Conservation (phyloP, 2,113 vertebrate species). For the Fulica atra region DNA sequence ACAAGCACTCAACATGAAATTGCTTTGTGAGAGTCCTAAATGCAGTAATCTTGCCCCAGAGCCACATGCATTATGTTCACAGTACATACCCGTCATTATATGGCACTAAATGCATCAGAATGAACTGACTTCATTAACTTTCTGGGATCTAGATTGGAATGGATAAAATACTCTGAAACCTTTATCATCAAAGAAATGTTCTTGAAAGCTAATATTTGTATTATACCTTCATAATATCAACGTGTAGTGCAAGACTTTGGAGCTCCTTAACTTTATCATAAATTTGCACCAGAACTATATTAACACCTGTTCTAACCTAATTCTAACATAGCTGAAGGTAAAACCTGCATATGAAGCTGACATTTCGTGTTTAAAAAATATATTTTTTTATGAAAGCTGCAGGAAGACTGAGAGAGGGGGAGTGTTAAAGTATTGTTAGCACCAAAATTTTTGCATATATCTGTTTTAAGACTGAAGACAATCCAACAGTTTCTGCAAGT, state of each 20-base stretch:
- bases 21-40: not conserved
- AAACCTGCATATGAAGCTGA: not conserved
- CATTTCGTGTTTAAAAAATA: not conserved
- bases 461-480: not conserved
- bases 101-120: not conserved
- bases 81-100: conserved; percentile 4
- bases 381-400: not conserved
- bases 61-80: conserved; percentile 5
- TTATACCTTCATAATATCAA: not conserved
- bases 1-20: not conserved
- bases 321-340: not conserved
- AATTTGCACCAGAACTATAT: not conserved
- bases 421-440: not conserved
- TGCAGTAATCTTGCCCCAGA: conserved; percentile 7
- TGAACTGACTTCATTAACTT: conserved; percentile 30
- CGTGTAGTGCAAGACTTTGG: not conserved
- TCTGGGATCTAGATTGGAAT: not conserved
- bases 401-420: rapidly evolving
- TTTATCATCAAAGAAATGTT: not conserved
- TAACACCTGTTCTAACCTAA: not conserved
- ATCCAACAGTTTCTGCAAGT: not conserved
- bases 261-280: not conserved
- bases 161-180: not conserved
- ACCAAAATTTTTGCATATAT: not conserved
- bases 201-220: not conserved